phyloP scores from a whole-genome alignment of 2,888 invertebrate species.

The Mystacides longicornis region DNA sequence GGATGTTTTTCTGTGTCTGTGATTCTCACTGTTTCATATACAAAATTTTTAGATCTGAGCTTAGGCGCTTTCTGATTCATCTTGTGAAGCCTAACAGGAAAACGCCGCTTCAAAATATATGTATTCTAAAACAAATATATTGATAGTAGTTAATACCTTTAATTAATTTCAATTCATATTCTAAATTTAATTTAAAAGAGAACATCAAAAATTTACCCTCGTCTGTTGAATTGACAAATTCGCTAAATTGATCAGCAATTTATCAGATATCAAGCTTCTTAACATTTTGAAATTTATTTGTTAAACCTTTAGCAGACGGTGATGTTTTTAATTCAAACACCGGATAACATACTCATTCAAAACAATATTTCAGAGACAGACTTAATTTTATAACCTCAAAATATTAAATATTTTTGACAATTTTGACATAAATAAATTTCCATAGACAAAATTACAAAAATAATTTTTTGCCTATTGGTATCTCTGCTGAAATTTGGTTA shows the following conservation, averaged over 20 bases:
- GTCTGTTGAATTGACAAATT: slow-evolving; percentile 13
- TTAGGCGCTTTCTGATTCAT: slow-evolving; percentile 46
- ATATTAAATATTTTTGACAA: too few relatives aligned
- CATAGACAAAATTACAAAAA: too few relatives aligned
- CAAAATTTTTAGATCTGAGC: slow-evolving; percentile 54
- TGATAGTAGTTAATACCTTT: too few relatives aligned
- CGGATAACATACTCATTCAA: too few relatives aligned
- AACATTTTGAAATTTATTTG: not conserved
- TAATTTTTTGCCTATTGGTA: too few relatives aligned
- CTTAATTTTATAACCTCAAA: too few relatives aligned
- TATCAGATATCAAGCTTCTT: not conserved
- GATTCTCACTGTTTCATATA: slow-evolving; percentile 69
- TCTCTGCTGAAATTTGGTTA: too few relatives aligned
- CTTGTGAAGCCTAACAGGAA: slow-evolving; percentile 52
- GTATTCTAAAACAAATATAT: slow-evolving; percentile 60
- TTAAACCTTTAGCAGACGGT: too few relatives aligned
- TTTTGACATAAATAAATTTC: too few relatives aligned
- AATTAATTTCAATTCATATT: not conserved
- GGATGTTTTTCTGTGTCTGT: slow-evolving; percentile 46
- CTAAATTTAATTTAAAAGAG: not conserved
- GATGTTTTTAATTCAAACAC: too few relatives aligned
- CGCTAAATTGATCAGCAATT: not conserved
- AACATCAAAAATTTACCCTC: slow-evolving; percentile 11
- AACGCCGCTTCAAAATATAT: slow-evolving; percentile 60
- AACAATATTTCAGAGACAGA: too few relatives aligned